Evolutionary conservation across 2,113 vertebrate genomes (phyloP).

Genomic region (Alligator mississippiensis): DNA sequence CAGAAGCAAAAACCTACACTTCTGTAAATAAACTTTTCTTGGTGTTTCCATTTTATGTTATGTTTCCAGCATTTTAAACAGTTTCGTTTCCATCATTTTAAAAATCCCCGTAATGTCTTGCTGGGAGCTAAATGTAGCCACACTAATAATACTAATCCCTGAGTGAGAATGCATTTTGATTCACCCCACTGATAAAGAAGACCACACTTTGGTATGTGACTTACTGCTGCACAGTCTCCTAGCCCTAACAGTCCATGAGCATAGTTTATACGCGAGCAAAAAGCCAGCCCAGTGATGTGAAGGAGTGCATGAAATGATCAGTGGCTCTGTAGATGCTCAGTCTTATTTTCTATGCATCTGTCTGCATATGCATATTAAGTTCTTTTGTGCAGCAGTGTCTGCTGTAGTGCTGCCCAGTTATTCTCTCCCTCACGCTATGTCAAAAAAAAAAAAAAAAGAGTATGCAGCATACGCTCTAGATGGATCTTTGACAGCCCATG

Average conservation of each 20-base stretch:
- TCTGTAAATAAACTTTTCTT: neutral
- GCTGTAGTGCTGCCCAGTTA: neutral
- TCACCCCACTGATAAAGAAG: neutral
- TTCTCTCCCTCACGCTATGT: neutral
- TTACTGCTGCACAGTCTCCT: neutral
- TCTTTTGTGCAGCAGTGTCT: neutral
- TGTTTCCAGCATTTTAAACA: too few species aligned
- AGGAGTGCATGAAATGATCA: neutral
- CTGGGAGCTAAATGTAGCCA: too few species aligned
- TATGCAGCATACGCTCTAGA: neutral
- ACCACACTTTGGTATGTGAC: neutral
- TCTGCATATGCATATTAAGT: neutral
- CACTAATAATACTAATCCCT: too few species aligned
- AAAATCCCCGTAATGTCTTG: too few species aligned
- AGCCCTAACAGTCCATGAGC: neutral
- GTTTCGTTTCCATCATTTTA: too few species aligned
- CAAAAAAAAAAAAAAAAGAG: neutral
- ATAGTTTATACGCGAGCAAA: neutral
- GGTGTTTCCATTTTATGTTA: too few species aligned
- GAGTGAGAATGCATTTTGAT: neutral
- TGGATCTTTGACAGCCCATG: neutral
- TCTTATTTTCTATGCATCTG: neutral
- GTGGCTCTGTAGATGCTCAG: neutral
- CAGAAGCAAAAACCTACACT: neutral
- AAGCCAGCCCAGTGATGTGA: neutral